A percentile compares a stretch with the other conserved stretches of the same genome.
Conservation (phyloP, 2,113 vertebrate genomes). For the Ranitomeya imitator region DNA sequence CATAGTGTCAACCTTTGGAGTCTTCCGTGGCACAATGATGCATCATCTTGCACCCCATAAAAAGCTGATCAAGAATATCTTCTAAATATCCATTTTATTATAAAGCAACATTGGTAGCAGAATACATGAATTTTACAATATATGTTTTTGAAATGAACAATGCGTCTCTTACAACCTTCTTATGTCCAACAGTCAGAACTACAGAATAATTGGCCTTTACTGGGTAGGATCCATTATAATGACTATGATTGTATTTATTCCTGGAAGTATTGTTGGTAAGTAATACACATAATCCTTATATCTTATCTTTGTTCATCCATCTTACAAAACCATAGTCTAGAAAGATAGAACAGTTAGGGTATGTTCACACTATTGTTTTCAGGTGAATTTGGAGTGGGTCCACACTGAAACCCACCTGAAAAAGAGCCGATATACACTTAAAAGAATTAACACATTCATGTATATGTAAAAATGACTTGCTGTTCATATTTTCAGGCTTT, state of each 20-base stretch:
- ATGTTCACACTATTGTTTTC: too few relatives aligned
- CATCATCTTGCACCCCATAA: too few relatives aligned
- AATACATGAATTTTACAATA: not conserved
- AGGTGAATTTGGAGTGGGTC: too few relatives aligned
- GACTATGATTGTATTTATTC: constrained; percentile 88
- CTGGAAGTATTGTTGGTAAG: constrained; percentile 93
- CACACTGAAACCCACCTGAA: too few relatives aligned
- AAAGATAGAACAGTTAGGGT: not conserved
- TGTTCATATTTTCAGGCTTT: too few relatives aligned
- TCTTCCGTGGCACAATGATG: too few relatives aligned
- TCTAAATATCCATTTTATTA: not conserved
- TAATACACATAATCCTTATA: not conserved
- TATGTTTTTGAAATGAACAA: not conserved
- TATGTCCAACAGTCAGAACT: constrained; percentile 81
- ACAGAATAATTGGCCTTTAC: constrained; percentile 88
- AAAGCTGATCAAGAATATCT: not conserved
- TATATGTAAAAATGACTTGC: too few relatives aligned
- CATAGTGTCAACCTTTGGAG: too few relatives aligned
- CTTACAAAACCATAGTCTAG: not conserved
- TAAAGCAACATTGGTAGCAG: not conserved
- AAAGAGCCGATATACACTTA: too few relatives aligned
- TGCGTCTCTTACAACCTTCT: not conserved
- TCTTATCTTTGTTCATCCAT: not conserved
- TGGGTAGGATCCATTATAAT: constrained; percentile 93
- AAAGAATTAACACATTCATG: too few relatives aligned